Evolutionary conservation across 2,888 invertebrate genomes (phyloP).

Genomic region (Cotesia congregata): DNA sequence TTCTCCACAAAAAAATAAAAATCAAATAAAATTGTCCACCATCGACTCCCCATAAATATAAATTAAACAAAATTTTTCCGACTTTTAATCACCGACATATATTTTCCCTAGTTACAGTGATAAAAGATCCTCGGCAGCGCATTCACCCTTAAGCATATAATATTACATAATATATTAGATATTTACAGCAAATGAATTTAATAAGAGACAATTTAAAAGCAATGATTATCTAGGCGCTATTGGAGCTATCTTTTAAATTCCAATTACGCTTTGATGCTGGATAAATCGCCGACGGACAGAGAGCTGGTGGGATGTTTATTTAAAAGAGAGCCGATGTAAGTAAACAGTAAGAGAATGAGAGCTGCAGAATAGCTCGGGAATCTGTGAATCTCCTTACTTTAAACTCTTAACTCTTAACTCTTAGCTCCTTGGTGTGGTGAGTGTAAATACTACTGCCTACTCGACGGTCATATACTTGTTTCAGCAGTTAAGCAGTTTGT

Average conservation of each 20-base stretch:
- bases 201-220: not conserved
- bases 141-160: not conserved
- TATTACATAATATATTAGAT: not conserved
- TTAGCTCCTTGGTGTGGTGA: not conserved
- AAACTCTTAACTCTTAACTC: too few relatives aligned
- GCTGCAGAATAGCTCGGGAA: too few relatives aligned
- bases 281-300: constrained; percentile 22
- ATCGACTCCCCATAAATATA: too few relatives aligned
- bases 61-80: too few relatives aligned
- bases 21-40: too few relatives aligned
- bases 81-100: constrained; percentile 1
- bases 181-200: not conserved
- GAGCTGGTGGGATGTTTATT: constrained; percentile 13
- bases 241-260: constrained; percentile 31
- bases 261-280: constrained; percentile 39
- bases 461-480: constrained; percentile 12
- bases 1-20: too few relatives aligned
- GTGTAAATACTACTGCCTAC: constrained; percentile 21
- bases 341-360: too few relatives aligned
- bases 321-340: too few relatives aligned
- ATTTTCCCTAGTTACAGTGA: constrained; percentile 1
- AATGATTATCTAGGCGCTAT: constrained; percentile 20
- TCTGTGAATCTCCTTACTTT: too few relatives aligned
- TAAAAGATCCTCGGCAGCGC: too few relatives aligned
- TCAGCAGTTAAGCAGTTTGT: not conserved